Evolutionary conservation across 1,140 invertebrate species (phyloP), one percentile per base, ranked within the genome.

Genomic region (Trissolcus basalis): DNA sequence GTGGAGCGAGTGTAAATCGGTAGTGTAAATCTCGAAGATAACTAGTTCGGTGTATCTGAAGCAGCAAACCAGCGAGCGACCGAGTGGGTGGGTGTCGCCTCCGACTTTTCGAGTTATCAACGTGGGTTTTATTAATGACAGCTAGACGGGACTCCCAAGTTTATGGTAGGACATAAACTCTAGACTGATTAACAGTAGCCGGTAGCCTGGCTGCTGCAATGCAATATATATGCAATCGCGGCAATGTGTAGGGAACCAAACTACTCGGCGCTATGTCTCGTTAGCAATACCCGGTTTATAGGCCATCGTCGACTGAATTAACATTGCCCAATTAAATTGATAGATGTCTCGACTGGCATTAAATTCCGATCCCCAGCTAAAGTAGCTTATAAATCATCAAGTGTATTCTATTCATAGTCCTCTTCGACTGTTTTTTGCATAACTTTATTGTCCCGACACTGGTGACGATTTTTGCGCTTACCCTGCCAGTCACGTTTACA

Each of bases 291-390:
- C 79, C 77, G 82, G 82, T 88, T 88, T 89, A 89, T 88, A 85
- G 86, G 83, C 85, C 86, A 89, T 89, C 87, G 86, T 88, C 85
- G 83, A 81, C 82, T 83, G 81, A 87, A 88, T 86, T 88, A 89
- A 89, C 87, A 88, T 87, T 87, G 84, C 82, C 85, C 87, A 87
- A 88, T 89, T 88, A 88, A 88, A 89, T 89, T 88, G 87, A 88
- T 89, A 86, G 87, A 89, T 89, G 84, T 86, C 83, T 83, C 81
- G 71, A 61, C 75, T 48, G 79, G 71, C 82, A 83, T 86, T 86
- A 87, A 87, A 86, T 82, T 82, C 78, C 73, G 67, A 80, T 78
- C 74, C 73, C 77, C 74, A 72, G 79, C 65, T 80, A 83, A 84
- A 82, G 82, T 83, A 81, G 76, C 78, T 68, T 81, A 79, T 85